Conservation (phyloP, 2,113 vertebrate genomes). For the Benitochromis conjunctus region DNA sequence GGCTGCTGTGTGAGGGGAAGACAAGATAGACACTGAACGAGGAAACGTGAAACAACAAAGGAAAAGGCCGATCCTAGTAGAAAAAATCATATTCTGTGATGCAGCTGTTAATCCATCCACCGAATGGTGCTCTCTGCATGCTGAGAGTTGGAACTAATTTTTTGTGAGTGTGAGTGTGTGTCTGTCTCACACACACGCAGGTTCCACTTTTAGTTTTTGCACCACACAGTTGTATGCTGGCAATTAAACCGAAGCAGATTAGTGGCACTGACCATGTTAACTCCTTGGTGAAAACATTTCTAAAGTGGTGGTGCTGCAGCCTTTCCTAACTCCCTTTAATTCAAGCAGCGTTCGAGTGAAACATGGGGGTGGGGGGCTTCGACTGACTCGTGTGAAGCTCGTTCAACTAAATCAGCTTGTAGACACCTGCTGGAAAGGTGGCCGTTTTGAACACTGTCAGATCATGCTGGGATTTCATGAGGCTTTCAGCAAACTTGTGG, state of each 20-base stretch:
- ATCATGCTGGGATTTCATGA: neutral
- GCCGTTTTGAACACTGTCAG: neutral
- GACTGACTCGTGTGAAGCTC: neutral
- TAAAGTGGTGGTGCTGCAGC: neutral
- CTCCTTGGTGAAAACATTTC: neutral
- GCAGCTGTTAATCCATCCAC: neutral
- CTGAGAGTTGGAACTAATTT: neutral
- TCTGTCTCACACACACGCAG: neutral
- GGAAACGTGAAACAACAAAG: neutral
- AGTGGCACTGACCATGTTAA: rapidly evolving
- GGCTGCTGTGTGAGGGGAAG: rapidly evolving
- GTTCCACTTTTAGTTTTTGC: neutral
- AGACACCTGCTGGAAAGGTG: neutral
- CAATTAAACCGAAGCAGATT: neutral
- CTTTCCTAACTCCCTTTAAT: neutral
- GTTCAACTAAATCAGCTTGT: neutral
- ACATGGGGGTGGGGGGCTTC: rapidly evolving
- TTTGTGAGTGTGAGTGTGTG: too few species aligned
- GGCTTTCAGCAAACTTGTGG: neutral
- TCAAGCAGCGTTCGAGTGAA: neutral
- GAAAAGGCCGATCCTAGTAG: neutral
- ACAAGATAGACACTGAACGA: neutral
- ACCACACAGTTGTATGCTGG: neutral
- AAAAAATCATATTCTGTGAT: neutral
- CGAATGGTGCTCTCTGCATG: neutral